Evolutionary conservation across 1,140 invertebrate genomes (phyloP), one percentile per base, ranked within the genome.

Genomic region (Lithobius niger): DNA sequence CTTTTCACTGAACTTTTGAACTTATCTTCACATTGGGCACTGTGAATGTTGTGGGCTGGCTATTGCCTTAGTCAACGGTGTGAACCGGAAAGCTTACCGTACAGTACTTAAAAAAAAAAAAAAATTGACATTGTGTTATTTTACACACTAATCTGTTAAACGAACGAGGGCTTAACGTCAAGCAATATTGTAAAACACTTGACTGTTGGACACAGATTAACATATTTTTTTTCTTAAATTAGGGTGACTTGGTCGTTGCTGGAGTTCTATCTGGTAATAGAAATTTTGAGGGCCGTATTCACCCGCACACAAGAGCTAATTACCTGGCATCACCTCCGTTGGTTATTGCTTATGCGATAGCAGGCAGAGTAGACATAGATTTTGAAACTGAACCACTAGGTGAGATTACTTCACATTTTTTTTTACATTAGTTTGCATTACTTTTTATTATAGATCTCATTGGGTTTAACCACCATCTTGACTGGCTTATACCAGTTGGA

Each of bases 281-380:
- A 1, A 98, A 98, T 70, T 98, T 98, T 71, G 95, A 98, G 72
- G 95, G 95, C 16, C 77, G 95, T 53, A 93, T 98, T 65, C 94
- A 98, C 72, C 93, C 95, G 0, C 83, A 91, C 65, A 96, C 94
- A 0, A 72, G 93, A 27, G 94, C 95, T 19, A 98, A 98, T 72
- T 99, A 97, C 66, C 75, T 98, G 48, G 94, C 95, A 0, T 95
- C 90, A 13, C 95, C 95, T 0, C 79, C 94, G 3, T 70, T 98
- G 10, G 94, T 97, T 19, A 94, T 99, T 60, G 95, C 94, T 0
- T 99, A 97, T 67, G 93, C 94, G 0, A 80, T 99, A 25, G 92
- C 92, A 52, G 95, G 94, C 22, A 86, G 84, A 1, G 86, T 97
- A 0, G 80, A 89, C 60, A 94, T 97, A 60, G 93, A 99, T 70